These are phyloP conservation scores for Pseudachorutes palmiensis DNA, from an alignment of 1,140 invertebrate genomes.

Conservation along the genomic window DNA sequence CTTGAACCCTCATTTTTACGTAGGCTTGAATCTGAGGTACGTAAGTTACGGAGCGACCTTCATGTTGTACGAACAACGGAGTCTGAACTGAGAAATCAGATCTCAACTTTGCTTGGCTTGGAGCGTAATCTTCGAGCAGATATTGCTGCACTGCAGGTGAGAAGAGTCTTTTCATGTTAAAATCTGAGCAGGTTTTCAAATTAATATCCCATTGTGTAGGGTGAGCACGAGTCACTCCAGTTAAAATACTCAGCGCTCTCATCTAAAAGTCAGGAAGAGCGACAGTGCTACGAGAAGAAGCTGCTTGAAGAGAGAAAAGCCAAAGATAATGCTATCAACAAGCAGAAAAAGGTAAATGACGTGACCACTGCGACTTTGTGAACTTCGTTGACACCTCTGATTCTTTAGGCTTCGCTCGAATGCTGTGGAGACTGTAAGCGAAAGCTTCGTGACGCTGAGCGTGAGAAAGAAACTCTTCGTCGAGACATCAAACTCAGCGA, in stretches of 20 bases:
- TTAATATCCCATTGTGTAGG: slow-evolving; percentile 44
- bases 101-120: slow-evolving; percentile 54
- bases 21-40: slow-evolving; percentile 60
- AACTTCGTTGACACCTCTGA: neutral
- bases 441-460: slow-evolving; percentile 34
- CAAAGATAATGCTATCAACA: slow-evolving; percentile 37
- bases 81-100: slow-evolving; percentile 72
- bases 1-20: neutral
- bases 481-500: slow-evolving; percentile 29
- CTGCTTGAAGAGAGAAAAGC: slow-evolving; percentile 29
- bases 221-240: slow-evolving; percentile 36
- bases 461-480: slow-evolving; percentile 34
- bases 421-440: slow-evolving; percentile 35
- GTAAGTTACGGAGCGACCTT: slow-evolving; percentile 69
- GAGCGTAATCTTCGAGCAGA: slow-evolving; percentile 68
- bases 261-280: slow-evolving; percentile 35
- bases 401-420: slow-evolving; percentile 29
- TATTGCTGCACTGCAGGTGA: slow-evolving; percentile 53
- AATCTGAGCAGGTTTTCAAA: slow-evolving; percentile 9
- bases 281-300: slow-evolving; percentile 35
- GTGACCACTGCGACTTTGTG: neutral
- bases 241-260: slow-evolving; percentile 38
- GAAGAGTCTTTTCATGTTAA: slow-evolving; percentile 7
- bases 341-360: slow-evolving; percentile 31
- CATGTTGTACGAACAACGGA: slow-evolving; percentile 66